Evolutionary conservation across 2,888 invertebrate genomes (phyloP).

Genomic region (Sclerodermus sp.): DNA sequence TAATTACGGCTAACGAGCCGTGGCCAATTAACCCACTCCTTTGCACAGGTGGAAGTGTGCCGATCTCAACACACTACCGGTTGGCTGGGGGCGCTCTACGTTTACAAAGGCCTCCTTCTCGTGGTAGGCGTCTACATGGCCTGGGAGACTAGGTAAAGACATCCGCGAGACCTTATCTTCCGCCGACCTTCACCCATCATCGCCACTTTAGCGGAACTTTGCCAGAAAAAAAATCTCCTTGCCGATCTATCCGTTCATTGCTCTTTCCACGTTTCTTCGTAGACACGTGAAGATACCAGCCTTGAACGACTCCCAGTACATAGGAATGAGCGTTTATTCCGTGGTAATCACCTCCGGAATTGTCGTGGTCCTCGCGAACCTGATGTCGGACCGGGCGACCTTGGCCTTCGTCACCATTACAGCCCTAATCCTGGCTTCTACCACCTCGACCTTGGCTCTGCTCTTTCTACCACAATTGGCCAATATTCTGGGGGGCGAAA

Average conservation of each 20-base stretch:
- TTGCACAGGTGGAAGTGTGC: constrained; percentile 81
- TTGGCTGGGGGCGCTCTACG: constrained; percentile 88
- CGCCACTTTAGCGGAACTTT: neutral
- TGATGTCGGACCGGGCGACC: constrained; percentile 80
- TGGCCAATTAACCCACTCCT: constrained; percentile 23
- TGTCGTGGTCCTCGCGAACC: constrained; percentile 85
- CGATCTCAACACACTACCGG: constrained; percentile 83
- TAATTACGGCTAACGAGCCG: constrained; percentile 19
- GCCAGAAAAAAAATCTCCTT: no score
- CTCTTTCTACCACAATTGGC: constrained; percentile 85
- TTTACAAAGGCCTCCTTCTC: constrained; percentile 85
- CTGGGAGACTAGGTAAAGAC: constrained; percentile 77
- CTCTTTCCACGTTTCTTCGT: constrained; percentile 15
- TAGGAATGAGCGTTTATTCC: constrained; percentile 89
- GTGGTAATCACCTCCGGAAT: constrained; percentile 87
- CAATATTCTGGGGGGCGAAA: constrained; percentile 70
- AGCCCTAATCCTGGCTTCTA: constrained; percentile 79
- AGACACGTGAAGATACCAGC: constrained; percentile 88
- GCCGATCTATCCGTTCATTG: no score
- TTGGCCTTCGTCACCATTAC: constrained; percentile 82
- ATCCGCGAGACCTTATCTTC: no score
- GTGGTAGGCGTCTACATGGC: constrained; percentile 94
- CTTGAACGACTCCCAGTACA: constrained; percentile 90
- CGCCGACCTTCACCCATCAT: no score
- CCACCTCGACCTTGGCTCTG: constrained; percentile 82